phyloP scores from a whole-genome alignment of 2,797 vertebrate genomes.

The Clamator glandarius region DNA sequence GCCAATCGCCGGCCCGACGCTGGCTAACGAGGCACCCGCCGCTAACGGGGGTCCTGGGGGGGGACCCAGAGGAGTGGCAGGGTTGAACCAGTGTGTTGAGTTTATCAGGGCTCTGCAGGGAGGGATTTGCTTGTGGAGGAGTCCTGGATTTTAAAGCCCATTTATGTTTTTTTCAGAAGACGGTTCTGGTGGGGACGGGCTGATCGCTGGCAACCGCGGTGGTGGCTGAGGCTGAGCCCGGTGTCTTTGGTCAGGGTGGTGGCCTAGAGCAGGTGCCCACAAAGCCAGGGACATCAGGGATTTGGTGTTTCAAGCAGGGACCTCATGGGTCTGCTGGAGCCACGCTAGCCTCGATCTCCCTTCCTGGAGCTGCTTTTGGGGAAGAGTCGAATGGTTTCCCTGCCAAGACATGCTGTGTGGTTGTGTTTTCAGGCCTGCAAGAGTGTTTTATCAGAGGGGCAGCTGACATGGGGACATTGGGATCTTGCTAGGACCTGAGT shows the following conservation, averaged over 20 bases:
- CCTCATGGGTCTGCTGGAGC: not conserved
- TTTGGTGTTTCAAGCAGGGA: not conserved
- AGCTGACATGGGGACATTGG: accelerated
- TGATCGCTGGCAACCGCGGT: not conserved
- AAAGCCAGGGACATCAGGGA: accelerated
- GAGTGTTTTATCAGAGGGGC: not conserved
- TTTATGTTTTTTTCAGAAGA: not conserved
- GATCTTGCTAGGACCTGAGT: accelerated
- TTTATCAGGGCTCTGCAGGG: not conserved
- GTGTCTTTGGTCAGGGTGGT: accelerated
- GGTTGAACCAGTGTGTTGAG: not conserved
- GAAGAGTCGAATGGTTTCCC: not conserved
- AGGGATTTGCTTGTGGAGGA: not conserved
- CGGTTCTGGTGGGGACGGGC: not conserved
- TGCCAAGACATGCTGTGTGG: accelerated
- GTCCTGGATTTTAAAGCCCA: not conserved
- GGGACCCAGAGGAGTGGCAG: not conserved
- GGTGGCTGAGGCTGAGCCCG: too few relatives aligned
- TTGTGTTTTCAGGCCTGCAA: not conserved
- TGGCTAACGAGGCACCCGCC: constrained; percentile 13
- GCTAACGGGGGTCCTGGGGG: not conserved
- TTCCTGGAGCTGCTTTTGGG: not conserved
- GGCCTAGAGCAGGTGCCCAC: not conserved
- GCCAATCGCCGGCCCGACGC: not conserved
- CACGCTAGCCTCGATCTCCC: accelerated